Evolutionary conservation across 2,797 vertebrate species (phyloP), one percentile per base, ranked within the genome.

Genomic region (Pithecia hirsuta): DNA sequence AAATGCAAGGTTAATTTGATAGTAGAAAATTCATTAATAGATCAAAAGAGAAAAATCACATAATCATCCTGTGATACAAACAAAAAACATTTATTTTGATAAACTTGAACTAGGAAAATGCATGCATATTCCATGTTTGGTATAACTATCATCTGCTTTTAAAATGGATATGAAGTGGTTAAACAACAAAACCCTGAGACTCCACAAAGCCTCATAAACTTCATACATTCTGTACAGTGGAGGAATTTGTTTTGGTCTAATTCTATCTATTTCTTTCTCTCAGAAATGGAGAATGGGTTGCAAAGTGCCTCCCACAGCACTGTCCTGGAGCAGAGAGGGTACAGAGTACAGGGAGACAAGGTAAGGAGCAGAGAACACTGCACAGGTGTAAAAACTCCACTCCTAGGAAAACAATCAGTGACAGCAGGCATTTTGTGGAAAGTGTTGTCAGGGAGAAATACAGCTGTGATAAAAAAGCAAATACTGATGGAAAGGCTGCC

Each of bases 1-100:
- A 97, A 95, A 76, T 74, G 30, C 64, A 95, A 92, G 85, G 55
- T 94, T 83, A 93, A 61, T 59, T 95, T 64, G 72, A 87, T 78
- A 91, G 52, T 59, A 74, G 70, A 87, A 86, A 95, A 81, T 11
- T 3, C 81, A 98, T 89, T 89, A 84, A 81, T 61, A 84, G 61
- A 64, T 44, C 39, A 59, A 39, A 95, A 87, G 39, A 93, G 30
- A 36, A 94, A 92, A 96, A 44, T 10, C 26, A 20, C 59, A 70
- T 50, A 57, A 89, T 57, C 10, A 55, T 74, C 5, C 44, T 81
- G 3, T 39, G 74, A 75, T 64, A 9, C 19, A 67, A 67, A 80
- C 50, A 70, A 76, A 64, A 74, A 48, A 26, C 4, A 41, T 67
- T 89, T 78, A 81, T 92, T 93, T 91, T 75, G 11, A 86, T 64